Base-by-base conservation (phyloP, 2,797 vertebrate species). In the Sebastolobus alascanus region DNA sequence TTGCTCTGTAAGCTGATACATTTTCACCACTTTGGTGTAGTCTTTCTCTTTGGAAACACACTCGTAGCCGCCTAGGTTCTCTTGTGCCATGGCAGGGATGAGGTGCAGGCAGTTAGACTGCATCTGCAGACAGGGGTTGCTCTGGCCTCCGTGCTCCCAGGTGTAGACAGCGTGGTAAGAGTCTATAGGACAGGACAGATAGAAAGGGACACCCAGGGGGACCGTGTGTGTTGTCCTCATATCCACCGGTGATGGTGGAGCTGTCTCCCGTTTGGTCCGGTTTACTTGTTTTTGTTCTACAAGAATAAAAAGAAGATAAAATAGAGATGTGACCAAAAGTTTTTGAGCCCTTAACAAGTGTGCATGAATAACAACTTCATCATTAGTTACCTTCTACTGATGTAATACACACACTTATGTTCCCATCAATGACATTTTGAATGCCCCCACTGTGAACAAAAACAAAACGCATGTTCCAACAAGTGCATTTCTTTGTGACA, bases 131-230 rank as follows among this genome's bases (percentile, higher is more conserved):
- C 96, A 96, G 1, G 92, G 86, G 67, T 29, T 90, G 35, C 1
- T 83, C 9, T 54, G 65, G 52, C 18, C 37, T 7, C 22, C 4
- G 20, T 95, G 92, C 64, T 91, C 40, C 96, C 96, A 96, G 46
- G 61, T 91, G 90, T 96, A 96, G 29, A 52, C 75, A 8, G 96
- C 96, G 6, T 96, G 96, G 77, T 95, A 94, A 0, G 96, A 96
- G 78, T 93, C 85, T 46, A 96, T 94, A 0, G 95, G 95, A 79
- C 96, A 96, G 13, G 95, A 94, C 75, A 96, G 84, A 37, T 96
- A 96, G 78, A 95, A 94, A n/a, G 96, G 93, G 61, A 93, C 80
- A 3, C 61, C 76, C 66, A 66, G 37, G 1, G 91, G 87, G 10
- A 96, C 92, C 0, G 58, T 54, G 77, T 94, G 91, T 16, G 61